Percentiles rank a stretch among this genome's conserved stretches.
Evolutionary conservation across 2,888 invertebrate genomes (phyloP).

Genomic region (Troides helena): DNA sequence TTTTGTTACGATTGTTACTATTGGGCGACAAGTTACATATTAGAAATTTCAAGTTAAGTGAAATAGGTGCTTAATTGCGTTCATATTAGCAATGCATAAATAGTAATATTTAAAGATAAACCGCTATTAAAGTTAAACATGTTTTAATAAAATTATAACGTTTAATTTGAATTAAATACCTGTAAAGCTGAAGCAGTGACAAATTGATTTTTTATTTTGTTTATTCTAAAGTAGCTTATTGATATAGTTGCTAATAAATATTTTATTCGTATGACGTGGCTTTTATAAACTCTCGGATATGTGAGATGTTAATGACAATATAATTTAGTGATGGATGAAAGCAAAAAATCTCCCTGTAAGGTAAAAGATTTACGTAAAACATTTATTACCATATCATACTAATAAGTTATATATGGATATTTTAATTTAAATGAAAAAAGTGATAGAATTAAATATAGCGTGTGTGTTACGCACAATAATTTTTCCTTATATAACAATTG

Average conservation of each 20-base stretch:
- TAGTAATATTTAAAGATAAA: background rate
- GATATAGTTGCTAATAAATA: constrained; percentile 69
- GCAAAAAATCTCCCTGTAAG: constrained; percentile 75
- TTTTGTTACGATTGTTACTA: constrained; percentile 24
- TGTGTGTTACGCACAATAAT: background rate
- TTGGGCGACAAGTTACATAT: constrained; percentile 21
- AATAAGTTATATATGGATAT: background rate
- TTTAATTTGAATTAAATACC: background rate
- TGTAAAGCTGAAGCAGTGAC: constrained; percentile 48
- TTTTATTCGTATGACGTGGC: constrained; percentile 68
- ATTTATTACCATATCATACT: constrained; percentile 4
- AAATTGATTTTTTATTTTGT: constrained; percentile 74
- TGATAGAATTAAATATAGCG: background rate
- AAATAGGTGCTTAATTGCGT: constrained; percentile 18
- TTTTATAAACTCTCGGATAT: constrained; percentile 59
- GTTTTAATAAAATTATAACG: background rate
- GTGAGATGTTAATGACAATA: constrained; percentile 70
- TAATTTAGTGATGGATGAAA: constrained; percentile 73
- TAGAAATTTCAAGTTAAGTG: constrained; percentile 15
- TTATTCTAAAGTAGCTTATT: constrained; percentile 76
- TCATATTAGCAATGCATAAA: constrained; percentile 5
- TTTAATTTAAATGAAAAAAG: background rate
- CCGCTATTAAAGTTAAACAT: background rate
- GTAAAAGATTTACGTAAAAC: constrained; percentile 53
- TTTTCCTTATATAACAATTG: background rate